Evolutionary conservation across 2,797 vertebrate species (phyloP).

Genomic region (Pagetopsis macropterus): DNA sequence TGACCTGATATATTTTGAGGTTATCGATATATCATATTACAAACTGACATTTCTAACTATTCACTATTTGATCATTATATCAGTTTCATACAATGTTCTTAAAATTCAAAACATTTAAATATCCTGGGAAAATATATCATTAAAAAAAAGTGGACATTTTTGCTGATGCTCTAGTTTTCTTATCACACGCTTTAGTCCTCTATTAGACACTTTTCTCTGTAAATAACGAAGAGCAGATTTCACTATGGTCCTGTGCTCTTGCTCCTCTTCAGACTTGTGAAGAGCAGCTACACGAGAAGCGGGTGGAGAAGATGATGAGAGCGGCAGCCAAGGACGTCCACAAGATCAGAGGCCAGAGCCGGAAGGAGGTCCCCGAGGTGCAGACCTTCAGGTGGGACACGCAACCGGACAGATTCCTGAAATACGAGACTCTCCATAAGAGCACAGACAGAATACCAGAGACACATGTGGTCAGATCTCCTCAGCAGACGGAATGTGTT

Average conservation of each 20-base stretch:
- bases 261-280: constrained; percentile 70
- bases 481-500: background rate
- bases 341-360: constrained; percentile 92
- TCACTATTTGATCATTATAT: too few species aligned
- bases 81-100: too few species aligned
- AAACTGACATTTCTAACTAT: too few species aligned
- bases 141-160: too few species aligned
- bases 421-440: background rate
- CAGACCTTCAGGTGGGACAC: constrained; percentile 93
- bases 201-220: too few species aligned
- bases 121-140: too few species aligned
- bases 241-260: background rate
- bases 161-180: too few species aligned
- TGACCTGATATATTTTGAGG: too few species aligned
- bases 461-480: background rate
- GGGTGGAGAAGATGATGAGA: constrained; percentile 95
- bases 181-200: too few species aligned
- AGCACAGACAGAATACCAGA: background rate
- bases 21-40: too few species aligned
- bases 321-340: constrained; percentile 95
- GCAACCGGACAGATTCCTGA: background rate
- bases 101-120: too few species aligned
- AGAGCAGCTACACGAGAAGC: constrained; percentile 90
- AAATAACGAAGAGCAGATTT: background rate
- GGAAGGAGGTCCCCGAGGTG: constrained; percentile 92